Percentiles rank a stretch among this genome's conserved stretches.
Evolutionary conservation across 1,140 invertebrate species (phyloP).

Genomic region (Drosophila jambulina): DNA sequence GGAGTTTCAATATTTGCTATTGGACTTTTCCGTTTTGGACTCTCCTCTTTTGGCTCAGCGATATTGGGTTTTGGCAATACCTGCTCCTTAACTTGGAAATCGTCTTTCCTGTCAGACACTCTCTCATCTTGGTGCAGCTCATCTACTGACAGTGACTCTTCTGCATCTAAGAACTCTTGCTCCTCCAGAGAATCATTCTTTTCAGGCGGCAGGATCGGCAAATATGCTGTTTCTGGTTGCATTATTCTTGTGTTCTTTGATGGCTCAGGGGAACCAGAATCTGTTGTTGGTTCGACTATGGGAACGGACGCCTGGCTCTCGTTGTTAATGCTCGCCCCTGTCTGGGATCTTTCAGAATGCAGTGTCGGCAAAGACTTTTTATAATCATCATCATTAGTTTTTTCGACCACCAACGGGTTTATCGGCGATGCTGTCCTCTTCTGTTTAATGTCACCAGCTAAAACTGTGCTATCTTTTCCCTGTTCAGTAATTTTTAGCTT

Average conservation of each 20-base stretch:
- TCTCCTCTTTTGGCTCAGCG: background rate
- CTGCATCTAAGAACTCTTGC: slow-evolving; percentile 14
- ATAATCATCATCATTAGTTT: background rate
- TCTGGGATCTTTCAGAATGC: background rate
- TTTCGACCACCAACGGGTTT: background rate
- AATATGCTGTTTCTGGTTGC: background rate
- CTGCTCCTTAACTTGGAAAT: background rate
- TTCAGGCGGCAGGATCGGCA: background rate
- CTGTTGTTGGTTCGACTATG: background rate
- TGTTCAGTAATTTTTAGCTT: background rate
- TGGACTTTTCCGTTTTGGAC: too few species aligned
- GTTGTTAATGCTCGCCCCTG: background rate
- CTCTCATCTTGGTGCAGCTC: background rate
- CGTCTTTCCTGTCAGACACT: background rate
- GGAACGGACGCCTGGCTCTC: background rate
- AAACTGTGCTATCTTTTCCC: too few species aligned
- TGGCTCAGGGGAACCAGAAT: too few species aligned
- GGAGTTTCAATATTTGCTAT: background rate
- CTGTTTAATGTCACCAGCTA: background rate
- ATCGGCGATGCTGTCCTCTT: background rate
- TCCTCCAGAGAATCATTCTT: slow-evolving; percentile 11
- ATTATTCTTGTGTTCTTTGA: background rate
- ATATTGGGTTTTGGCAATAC: background rate
- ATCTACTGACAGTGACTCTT: background rate
- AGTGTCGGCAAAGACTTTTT: background rate